These are phyloP conservation scores for Pristis pectinata DNA, from an alignment of 2,797 vertebrate genomes.

Conservation along the genomic window DNA sequence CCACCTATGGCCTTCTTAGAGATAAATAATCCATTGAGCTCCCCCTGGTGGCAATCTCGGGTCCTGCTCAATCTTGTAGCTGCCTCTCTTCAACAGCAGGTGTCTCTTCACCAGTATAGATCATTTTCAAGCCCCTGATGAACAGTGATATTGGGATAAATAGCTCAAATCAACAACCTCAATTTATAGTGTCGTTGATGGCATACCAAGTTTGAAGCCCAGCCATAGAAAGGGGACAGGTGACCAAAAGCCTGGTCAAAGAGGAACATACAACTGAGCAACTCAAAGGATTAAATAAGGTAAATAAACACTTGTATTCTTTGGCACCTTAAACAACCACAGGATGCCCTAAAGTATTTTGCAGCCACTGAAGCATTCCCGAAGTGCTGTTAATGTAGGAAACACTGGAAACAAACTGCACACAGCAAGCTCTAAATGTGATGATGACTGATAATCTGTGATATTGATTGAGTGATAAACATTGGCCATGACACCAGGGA, in stretches of 20 bases:
- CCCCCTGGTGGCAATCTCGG: slow-evolving; percentile 48
- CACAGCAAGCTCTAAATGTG: no score
- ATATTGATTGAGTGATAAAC: no score
- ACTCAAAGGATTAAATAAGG: no score
- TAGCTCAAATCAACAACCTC: background rate
- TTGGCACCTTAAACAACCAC: no score
- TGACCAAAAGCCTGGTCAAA: background rate
- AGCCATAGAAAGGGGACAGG: background rate
- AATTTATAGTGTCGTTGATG: background rate
- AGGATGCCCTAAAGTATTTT: no score
- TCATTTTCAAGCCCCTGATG: background rate
- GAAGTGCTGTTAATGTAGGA: no score
- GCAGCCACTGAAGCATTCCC: no score
- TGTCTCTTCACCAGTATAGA: slow-evolving; percentile 63
- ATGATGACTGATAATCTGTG: no score
- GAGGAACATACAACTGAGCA: no score
- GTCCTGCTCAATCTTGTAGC: slow-evolving; percentile 52
- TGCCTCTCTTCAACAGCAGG: slow-evolving; percentile 69
- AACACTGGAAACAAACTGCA: no score
- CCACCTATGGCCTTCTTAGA: slow-evolving; percentile 62
- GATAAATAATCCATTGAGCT: slow-evolving; percentile 45
- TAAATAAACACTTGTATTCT: no score
- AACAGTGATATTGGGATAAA: background rate
- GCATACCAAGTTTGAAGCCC: background rate
- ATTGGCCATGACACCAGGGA: no score